Evolutionary conservation across 2,888 invertebrate species (phyloP).

Genomic region (Podabrus alpinus): DNA sequence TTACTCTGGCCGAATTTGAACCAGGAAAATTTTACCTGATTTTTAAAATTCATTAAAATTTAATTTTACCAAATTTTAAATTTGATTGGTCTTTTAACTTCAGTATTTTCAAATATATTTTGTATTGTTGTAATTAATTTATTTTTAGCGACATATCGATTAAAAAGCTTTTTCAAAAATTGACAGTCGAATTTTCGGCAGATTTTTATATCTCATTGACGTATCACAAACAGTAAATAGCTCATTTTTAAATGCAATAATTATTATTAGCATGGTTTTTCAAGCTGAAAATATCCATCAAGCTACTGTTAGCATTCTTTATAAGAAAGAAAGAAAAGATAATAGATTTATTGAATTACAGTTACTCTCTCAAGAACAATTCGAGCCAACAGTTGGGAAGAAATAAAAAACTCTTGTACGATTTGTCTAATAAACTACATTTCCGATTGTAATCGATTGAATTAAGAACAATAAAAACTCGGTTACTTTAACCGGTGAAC

Average conservation of each 20-base stretch:
- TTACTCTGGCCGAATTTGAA: too few species aligned
- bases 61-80: too few species aligned
- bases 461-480: not conserved
- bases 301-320: not conserved
- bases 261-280: not conserved
- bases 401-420: not conserved
- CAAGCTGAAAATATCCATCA: not conserved
- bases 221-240: not conserved
- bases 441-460: not conserved
- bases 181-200: too few species aligned
- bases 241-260: not conserved
- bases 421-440: not conserved
- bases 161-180: not conserved
- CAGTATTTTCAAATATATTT: too few species aligned
- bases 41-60: too few species aligned
- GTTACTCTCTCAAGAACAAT: not conserved
- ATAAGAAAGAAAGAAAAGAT: not conserved
- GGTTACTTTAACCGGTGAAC: not conserved
- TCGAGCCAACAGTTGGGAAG: not conserved
- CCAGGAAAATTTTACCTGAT: too few species aligned
- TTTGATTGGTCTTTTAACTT: too few species aligned
- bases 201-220: not conserved
- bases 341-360: not conserved
- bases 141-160: too few species aligned
- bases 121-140: too few species aligned